Percentiles rank a stretch among this genome's conserved stretches.
phyloP scores from a whole-genome alignment of 2,113 vertebrate species.

The Podiceps cristatus region DNA sequence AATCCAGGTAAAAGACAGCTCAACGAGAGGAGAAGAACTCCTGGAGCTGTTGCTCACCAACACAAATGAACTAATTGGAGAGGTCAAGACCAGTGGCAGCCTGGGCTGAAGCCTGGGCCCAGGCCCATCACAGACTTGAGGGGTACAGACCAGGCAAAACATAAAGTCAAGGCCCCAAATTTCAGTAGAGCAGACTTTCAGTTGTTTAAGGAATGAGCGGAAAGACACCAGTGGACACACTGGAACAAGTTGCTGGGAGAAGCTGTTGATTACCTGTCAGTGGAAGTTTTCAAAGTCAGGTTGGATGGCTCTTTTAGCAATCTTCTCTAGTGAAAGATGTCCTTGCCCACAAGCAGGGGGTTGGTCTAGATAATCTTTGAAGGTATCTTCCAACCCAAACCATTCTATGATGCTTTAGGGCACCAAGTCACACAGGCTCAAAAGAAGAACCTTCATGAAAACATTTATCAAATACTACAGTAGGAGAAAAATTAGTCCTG shows the following conservation, averaged over 20 bases:
- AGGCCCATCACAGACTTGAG: background rate
- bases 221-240: background rate
- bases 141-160: background rate
- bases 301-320: background rate
- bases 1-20: background rate
- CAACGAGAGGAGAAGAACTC: background rate
- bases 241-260: background rate
- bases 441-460: background rate
- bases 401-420: background rate
- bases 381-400: background rate
- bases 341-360: fast-evolving
- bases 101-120: background rate
- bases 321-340: background rate
- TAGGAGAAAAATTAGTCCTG: background rate
- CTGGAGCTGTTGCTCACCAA: background rate
- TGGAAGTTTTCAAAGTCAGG: background rate
- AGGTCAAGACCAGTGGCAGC: background rate
- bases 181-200: background rate
- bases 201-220: background rate
- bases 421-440: background rate
- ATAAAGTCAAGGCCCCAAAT: background rate
- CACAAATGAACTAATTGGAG: background rate
- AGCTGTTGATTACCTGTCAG: background rate
- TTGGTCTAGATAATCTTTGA: background rate
- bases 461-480: background rate